Percentiles rank a stretch among this genome's conserved stretches.
phyloP scores from a whole-genome alignment of 2,113 vertebrate genomes.

The Myodes glareolus region DNA sequence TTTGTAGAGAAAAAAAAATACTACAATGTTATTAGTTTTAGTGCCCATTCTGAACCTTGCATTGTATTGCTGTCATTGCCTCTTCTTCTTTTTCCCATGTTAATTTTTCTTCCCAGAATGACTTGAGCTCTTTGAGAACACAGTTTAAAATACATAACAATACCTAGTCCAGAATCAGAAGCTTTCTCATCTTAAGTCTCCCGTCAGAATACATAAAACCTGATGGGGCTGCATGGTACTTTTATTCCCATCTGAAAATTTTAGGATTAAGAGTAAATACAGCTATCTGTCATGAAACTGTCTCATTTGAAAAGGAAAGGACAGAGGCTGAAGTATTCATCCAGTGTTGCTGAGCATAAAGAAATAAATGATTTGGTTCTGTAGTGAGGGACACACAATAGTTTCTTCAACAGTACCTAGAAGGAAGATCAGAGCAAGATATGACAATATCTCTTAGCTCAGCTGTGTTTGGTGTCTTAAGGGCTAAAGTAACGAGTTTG shows the following conservation, averaged over 20 bases:
- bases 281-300: neutral
- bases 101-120: slow-evolving; percentile 24
- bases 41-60: neutral
- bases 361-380: neutral
- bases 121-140: neutral
- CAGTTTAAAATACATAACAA: slow-evolving; percentile 8
- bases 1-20: slow-evolving; percentile 44
- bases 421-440: neutral
- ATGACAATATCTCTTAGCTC: neutral
- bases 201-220: neutral
- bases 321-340: neutral
- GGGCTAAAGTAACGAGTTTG: neutral
- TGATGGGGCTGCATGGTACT: neutral
- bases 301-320: neutral
- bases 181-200: neutral
- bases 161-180: neutral
- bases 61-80: neutral
- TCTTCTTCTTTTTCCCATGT: neutral
- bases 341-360: neutral
- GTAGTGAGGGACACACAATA: neutral
- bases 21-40: neutral
- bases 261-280: neutral
- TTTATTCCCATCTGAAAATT: neutral
- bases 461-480: neutral
- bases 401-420: neutral